phyloP scores from a whole-genome alignment of 2,113 vertebrate genomes.

The Pteropus alecto region DNA sequence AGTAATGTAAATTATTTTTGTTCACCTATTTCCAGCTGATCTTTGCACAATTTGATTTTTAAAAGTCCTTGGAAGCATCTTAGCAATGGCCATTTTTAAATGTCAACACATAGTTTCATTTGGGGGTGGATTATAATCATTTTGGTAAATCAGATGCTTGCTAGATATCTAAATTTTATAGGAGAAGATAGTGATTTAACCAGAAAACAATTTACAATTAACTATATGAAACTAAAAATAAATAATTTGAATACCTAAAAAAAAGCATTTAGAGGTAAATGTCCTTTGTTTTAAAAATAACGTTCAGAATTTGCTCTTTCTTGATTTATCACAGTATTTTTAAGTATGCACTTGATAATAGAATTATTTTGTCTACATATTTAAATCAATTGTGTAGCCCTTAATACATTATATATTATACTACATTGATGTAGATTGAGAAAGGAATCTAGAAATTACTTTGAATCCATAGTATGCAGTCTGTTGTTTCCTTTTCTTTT shows the following conservation, averaged over 20 bases:
- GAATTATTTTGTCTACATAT: slow-evolving; percentile 74
- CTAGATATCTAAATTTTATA: slow-evolving; percentile 71
- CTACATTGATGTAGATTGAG: background rate
- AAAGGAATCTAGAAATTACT: background rate
- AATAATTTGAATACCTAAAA: slow-evolving; percentile 65
- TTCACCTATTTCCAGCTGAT: slow-evolving; percentile 66
- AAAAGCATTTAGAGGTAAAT: slow-evolving; percentile 60
- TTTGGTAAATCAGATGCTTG: slow-evolving; percentile 59
- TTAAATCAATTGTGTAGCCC: slow-evolving; percentile 47
- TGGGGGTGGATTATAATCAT: slow-evolving; percentile 58
- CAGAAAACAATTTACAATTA: background rate
- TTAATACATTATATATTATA: slow-evolving; percentile 60
- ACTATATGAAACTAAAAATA: slow-evolving; percentile 69
- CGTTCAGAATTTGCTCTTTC: slow-evolving; percentile 60
- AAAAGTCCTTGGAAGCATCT: slow-evolving; percentile 66
- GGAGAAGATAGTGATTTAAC: slow-evolving; percentile 43
- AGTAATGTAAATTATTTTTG: slow-evolving; percentile 73
- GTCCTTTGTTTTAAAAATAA: slow-evolving; percentile 73
- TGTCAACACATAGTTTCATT: slow-evolving; percentile 66
- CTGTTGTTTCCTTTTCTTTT: background rate
- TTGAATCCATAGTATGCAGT: background rate
- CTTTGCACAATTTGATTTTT: slow-evolving; percentile 75
- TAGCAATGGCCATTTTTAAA: slow-evolving; percentile 74
- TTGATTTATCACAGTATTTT: slow-evolving; percentile 75
- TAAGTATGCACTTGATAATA: slow-evolving; percentile 61